A percentile compares a stretch with the other conserved stretches of the same genome.
These are phyloP conservation scores for Alligator mississippiensis DNA, from an alignment of 2,113 vertebrate species.

Conservation along the genomic window DNA sequence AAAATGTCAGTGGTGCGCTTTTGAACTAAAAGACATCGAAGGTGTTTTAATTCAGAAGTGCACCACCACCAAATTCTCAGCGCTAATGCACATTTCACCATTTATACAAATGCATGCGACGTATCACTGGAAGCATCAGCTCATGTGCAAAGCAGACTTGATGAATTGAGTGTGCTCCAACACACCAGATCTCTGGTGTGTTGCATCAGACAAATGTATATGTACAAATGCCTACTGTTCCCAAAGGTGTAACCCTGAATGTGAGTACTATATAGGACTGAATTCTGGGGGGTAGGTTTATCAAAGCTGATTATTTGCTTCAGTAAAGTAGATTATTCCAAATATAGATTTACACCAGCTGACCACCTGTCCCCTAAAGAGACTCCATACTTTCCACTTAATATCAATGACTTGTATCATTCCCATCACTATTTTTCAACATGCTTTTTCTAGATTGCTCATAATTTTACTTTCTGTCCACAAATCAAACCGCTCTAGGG, in stretches of 20 bases:
- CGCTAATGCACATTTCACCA: too few species aligned
- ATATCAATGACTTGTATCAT: neutral
- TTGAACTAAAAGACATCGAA: too few species aligned
- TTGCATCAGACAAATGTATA: too few species aligned
- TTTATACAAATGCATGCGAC: too few species aligned
- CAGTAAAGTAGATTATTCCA: neutral
- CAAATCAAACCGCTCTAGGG: neutral
- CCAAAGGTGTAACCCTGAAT: neutral
- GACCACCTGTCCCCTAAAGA: neutral
- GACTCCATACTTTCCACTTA: neutral
- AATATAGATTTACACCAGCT: neutral
- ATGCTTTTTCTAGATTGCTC: neutral
- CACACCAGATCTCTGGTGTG: too few species aligned
- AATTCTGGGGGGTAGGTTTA: neutral
- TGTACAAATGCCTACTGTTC: neutral
- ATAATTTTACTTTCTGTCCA: neutral
- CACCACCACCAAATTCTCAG: too few species aligned
- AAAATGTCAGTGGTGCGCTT: too few species aligned
- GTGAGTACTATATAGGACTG: neutral
- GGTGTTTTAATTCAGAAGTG: too few species aligned
- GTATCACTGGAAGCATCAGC: too few species aligned
- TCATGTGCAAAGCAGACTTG: too few species aligned
- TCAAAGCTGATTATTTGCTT: neutral
- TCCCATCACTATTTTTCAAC: neutral
- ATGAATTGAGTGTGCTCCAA: too few species aligned